Evolutionary conservation across 2,797 vertebrate species (phyloP).

Genomic region (Menidia menidia): DNA sequence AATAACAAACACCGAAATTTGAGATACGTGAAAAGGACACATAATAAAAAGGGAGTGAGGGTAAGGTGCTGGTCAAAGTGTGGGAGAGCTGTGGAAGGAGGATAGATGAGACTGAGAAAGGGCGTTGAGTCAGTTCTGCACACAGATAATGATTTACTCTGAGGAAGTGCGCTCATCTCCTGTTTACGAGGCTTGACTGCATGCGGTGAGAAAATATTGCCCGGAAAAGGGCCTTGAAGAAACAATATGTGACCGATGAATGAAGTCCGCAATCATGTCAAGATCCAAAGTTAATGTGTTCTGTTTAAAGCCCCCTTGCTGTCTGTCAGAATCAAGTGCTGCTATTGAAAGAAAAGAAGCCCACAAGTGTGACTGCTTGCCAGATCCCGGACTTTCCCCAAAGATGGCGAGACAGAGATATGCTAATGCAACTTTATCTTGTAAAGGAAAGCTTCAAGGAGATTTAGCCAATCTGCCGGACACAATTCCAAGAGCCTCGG

Average conservation of each 20-base stretch:
- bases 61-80: slow-evolving; percentile 47
- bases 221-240: slow-evolving; percentile 27
- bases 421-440: slow-evolving; percentile 77
- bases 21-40: slow-evolving; percentile 44
- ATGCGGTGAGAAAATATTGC: slow-evolving; percentile 55
- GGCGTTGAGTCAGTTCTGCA: slow-evolving; percentile 31
- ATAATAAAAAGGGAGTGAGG: slow-evolving; percentile 44
- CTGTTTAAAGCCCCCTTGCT: slow-evolving; percentile 54
- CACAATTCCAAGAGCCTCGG: slow-evolving; percentile 79
- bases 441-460: slow-evolving; percentile 76
- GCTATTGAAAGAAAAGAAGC: slow-evolving; percentile 48
- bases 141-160: slow-evolving; percentile 74
- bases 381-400: slow-evolving; percentile 61
- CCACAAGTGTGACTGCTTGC: slow-evolving; percentile 62
- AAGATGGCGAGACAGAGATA: slow-evolving; percentile 65
- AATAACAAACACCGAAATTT: slow-evolving; percentile 54
- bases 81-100: slow-evolving; percentile 50
- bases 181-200: slow-evolving; percentile 52
- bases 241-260: slow-evolving; percentile 57
- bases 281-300: slow-evolving; percentile 59
- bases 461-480: slow-evolving; percentile 78
- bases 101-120: slow-evolving; percentile 37
- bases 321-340: slow-evolving; percentile 66
- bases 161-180: slow-evolving; percentile 52
- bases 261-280: slow-evolving; percentile 49